These are phyloP conservation scores for Globodera rostochiensis DNA, from an alignment of 1,140 invertebrate species.

Conservation along the genomic window DNA sequence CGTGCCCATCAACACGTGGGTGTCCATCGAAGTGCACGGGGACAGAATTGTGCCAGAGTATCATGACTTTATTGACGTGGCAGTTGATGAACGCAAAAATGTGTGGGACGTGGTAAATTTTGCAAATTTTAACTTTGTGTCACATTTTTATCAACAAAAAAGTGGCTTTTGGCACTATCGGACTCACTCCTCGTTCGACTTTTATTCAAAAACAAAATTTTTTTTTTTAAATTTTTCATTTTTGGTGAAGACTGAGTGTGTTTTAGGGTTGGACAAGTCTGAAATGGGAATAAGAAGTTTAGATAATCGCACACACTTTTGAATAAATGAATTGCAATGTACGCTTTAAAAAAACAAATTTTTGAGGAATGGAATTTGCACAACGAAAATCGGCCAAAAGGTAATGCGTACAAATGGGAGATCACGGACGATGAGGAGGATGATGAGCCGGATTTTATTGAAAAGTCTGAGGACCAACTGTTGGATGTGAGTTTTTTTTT, in stretches of 20 bases:
- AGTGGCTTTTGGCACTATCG: no score
- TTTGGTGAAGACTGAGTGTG: no score
- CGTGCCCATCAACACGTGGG: conserved; percentile 24
- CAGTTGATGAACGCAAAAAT: conserved; percentile 26
- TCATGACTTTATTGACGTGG: conserved; percentile 21
- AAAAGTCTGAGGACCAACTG: conserved; percentile 19
- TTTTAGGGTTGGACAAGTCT: no score
- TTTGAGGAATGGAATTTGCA: conserved; percentile 29
- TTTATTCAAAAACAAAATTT: no score
- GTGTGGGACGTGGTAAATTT: conserved; percentile 20
- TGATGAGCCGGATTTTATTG: conserved; percentile 7
- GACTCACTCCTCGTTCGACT: no score
- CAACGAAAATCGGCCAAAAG: conserved; percentile 21
- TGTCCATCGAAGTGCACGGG: background rate
- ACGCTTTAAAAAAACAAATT: background rate
- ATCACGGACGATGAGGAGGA: conserved; percentile 25
- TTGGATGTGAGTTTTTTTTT: conserved; percentile 15
- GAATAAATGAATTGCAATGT: background rate
- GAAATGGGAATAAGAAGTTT: background rate
- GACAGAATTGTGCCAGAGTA: background rate
- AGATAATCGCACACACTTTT: no score
- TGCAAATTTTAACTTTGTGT: background rate
- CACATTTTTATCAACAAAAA: background rate
- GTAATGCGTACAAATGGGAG: conserved; percentile 19
- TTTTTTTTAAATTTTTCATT: no score